These are phyloP conservation scores for Strongylocentrotus purpuratus DNA, from an alignment of 35 echinoderm and acorn worm genomes.

Conservation along the genomic window DNA sequence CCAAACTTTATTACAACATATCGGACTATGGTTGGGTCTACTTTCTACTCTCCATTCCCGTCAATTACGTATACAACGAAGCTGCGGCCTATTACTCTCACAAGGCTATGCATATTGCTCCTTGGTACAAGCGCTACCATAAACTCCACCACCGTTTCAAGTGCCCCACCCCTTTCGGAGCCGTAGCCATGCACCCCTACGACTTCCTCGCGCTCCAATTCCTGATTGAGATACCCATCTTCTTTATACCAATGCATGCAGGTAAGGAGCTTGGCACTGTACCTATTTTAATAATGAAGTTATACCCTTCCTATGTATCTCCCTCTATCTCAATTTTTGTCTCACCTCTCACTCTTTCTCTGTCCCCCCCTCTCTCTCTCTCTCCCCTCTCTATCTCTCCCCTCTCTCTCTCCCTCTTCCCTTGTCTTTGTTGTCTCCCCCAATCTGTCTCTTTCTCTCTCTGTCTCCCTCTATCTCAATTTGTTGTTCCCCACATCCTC, in stretches of 20 bases:
- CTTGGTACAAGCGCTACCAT: conserved; percentile 48
- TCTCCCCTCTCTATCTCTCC: no score
- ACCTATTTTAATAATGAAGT: background rate
- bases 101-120: conserved; percentile 12
- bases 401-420: no score
- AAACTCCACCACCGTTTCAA: conserved; percentile 54
- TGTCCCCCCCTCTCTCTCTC: background rate
- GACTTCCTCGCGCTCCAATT: conserved; percentile 49
- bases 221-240: conserved; percentile 19
- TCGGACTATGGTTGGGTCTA: conserved; percentile 51
- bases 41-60: conserved; percentile 45
- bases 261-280: background rate
- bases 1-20: conserved; percentile 48
- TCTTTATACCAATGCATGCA: conserved; percentile 48
- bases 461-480: no score
- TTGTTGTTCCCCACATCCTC: no score
- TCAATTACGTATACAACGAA: conserved; percentile 38
- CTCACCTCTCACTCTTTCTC: background rate
- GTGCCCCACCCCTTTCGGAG: conserved; percentile 42
- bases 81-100: conserved; percentile 36
- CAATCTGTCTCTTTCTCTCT: no score
- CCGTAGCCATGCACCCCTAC: conserved; percentile 50
- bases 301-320: background rate
- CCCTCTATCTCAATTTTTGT: background rate
- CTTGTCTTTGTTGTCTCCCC: no score